Conservation (phyloP, 2,113 vertebrate genomes). For the Thamnaconus septentrionalis region DNA sequence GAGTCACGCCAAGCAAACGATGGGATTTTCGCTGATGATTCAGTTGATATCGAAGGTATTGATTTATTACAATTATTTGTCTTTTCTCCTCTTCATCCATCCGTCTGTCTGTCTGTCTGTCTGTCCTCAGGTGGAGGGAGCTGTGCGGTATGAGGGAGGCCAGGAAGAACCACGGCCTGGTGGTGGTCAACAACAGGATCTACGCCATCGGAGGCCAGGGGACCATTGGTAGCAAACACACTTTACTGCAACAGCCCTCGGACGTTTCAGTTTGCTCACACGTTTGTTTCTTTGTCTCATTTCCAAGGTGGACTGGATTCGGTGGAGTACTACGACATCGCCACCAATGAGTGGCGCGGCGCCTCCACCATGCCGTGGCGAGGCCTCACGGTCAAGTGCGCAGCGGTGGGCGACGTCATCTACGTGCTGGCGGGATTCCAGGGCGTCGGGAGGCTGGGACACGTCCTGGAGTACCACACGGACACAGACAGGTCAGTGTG, state of each 20-base stretch:
- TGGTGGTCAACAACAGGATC: conserved; percentile 94
- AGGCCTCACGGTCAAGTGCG: conserved; percentile 94
- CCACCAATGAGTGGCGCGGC: conserved; percentile 90
- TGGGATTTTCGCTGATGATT: too few species aligned
- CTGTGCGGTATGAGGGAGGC: conserved; percentile 93
- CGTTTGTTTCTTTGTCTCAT: too few species aligned
- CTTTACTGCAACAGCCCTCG: too few species aligned
- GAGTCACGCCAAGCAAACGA: conserved; percentile 36
- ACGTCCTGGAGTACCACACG: conserved; percentile 93
- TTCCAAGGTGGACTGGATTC: conserved; percentile 89
- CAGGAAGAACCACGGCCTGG: conserved; percentile 95
- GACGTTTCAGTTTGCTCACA: too few species aligned
- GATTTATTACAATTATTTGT: too few species aligned
- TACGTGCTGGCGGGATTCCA: conserved; percentile 96
- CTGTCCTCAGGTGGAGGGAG: conserved; percentile 87
- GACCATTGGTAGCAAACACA: conserved; percentile 76
- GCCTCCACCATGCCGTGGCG: conserved; percentile 95
- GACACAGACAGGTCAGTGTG: conserved; percentile 85
- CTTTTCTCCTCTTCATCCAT: too few species aligned
- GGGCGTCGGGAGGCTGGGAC: conserved; percentile 92
- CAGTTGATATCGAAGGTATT: too few species aligned
- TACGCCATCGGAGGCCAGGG: conserved; percentile 97
- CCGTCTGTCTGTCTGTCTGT: neutral
- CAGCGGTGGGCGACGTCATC: conserved; percentile 87
- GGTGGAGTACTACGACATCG: conserved; percentile 94